Base-by-base conservation (phyloP, 1,140 invertebrate species). In the Episyrphus balteatus region DNA sequence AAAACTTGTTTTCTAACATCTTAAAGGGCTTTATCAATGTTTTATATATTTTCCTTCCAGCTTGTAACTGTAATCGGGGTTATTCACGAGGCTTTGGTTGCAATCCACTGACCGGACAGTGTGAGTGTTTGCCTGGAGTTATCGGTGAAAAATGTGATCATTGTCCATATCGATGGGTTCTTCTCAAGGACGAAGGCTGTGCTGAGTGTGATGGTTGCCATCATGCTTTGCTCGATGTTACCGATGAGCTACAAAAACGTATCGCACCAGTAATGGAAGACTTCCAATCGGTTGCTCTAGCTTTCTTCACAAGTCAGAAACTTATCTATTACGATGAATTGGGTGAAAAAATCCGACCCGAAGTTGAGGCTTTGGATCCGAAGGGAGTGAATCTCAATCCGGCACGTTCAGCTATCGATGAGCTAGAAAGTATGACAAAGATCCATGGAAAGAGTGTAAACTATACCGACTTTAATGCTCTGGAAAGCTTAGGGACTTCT, bases 121-220 rank as follows among this genome's bases (percentile, higher is more conserved):
- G 96, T 65, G 80, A 87, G 45, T 99, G 96, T 72, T 70, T 98
- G 18, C 90, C 88, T 0, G 94, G 93, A 13, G 95, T 98, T 0
- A 82, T 93, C 36, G 96, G 96, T 1, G 84, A 90, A 57, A 92
- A 91, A 59, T 99, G 96, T 69, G 92, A 98, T 55, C 80, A 84
- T 6, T 99, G 96, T 69, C 89, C 92, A 0, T 76, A 86, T 55
- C 77, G 92, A 56, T 92, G 83, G 80, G 79, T 84, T 0, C 72
- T 88, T 10, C 72, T 82, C 11, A 75, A 76, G 48, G 70, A 73
- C 32, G 71, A 78, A 49, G 84, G 84, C 2, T 87, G 84, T 57
- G 75, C 79, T 14, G 79, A 83, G 51, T 98, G 94, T 68, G 89
- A 91, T 68, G 83, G 80, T 14, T 98, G 94, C 64, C 85, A 86